A percentile compares a stretch with the other conserved stretches of the same genome.
Conservation (phyloP, 2,888 invertebrate genomes). For the Mechanitis mazaeus region DNA sequence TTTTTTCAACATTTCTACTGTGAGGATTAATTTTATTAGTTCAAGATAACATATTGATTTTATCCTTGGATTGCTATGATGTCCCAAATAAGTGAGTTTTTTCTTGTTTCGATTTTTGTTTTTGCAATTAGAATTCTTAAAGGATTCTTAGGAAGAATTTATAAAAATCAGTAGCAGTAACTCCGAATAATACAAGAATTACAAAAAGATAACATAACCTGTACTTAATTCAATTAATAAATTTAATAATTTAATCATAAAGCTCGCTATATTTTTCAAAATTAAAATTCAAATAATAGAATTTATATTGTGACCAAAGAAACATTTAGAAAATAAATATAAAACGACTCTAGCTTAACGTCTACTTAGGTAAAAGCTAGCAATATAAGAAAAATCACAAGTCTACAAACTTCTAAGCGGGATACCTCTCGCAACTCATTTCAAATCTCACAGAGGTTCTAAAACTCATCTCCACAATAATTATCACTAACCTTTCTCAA, state of each 20-base stretch:
- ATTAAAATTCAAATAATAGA: constrained; percentile 29
- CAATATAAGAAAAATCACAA: constrained; percentile 71
- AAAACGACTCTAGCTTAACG: constrained; percentile 68
- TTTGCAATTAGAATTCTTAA: too few species aligned
- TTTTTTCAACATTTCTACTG: not conserved
- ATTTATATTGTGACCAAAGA: constrained; percentile 56
- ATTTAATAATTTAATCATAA: constrained; percentile 14
- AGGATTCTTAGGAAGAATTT: not conserved
- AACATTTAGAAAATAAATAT: constrained; percentile 56
- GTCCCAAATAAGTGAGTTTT: too few species aligned
- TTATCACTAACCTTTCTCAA: constrained; percentile 76
- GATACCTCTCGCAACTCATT: constrained; percentile 53
- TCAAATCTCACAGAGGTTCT: constrained; percentile 55
- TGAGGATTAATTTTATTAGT: too few species aligned
- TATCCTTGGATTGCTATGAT: too few species aligned
- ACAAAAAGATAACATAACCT: constrained; percentile 12
- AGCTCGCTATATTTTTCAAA: constrained; percentile 21
- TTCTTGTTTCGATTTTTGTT: too few species aligned
- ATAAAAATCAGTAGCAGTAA: constrained; percentile 42
- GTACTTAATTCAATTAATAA: constrained; percentile 20
- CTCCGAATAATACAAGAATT: constrained; percentile 28
- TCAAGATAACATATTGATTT: too few species aligned
- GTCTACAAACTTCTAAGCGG: constrained; percentile 46
- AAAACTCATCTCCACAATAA: constrained; percentile 61
- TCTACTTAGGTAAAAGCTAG: constrained; percentile 69